Conservation (phyloP, 2,113 vertebrate genomes). For the Gnathochromis pfefferi region DNA sequence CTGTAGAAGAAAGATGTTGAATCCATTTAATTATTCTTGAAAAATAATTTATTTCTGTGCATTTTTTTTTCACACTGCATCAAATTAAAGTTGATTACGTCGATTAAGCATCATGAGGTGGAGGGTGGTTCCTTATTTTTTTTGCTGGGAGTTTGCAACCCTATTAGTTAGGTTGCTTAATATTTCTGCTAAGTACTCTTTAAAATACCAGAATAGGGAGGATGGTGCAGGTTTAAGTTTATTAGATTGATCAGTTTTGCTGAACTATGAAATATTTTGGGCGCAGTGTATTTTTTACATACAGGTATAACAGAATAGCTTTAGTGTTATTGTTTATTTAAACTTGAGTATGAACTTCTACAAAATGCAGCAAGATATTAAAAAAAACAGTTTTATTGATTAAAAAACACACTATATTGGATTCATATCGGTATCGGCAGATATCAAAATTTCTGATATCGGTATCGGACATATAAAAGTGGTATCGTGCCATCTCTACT, state of each 20-base stretch:
- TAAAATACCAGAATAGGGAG: background rate
- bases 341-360: background rate
- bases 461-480: background rate
- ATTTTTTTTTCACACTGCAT: too few relatives aligned
- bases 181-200: background rate
- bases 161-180: background rate
- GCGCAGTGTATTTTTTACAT: background rate
- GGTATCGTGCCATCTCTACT: background rate
- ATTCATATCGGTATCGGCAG: background rate
- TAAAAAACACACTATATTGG: accelerated
- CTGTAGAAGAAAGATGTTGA: too few relatives aligned
- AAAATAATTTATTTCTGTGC: too few relatives aligned
- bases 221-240: accelerated
- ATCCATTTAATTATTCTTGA: too few relatives aligned
- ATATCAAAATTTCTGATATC: background rate
- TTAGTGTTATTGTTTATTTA: background rate
- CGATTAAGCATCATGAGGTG: too few relatives aligned
- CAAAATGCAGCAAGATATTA: background rate
- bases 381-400: background rate
- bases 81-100: accelerated
- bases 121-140: accelerated
- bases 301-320: background rate
- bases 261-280: background rate
- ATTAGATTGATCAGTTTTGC: accelerated
- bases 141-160: accelerated